Conservation (phyloP, 2,888 invertebrate species). For the Dermolepida albohirtum region DNA sequence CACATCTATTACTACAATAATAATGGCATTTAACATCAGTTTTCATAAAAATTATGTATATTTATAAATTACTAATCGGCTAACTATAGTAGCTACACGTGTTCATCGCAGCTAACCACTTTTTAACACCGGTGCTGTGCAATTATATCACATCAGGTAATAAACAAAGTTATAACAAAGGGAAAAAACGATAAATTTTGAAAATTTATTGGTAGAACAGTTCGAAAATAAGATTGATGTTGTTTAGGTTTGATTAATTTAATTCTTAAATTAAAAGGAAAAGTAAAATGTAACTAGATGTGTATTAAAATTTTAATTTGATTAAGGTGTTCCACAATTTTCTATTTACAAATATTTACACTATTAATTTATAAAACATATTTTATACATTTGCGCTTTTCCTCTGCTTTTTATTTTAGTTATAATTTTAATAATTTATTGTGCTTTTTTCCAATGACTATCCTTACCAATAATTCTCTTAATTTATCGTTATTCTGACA, state of each 20-base stretch:
- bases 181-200: too few species aligned
- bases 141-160: conserved; percentile 61
- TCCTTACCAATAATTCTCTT: neutral
- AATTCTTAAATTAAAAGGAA: too few species aligned
- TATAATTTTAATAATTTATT: too few species aligned
- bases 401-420: neutral
- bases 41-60: conserved; percentile 29
- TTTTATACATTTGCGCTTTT: conserved; percentile 22
- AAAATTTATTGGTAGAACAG: too few species aligned
- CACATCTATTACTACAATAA: conserved; percentile 4
- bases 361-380: too few species aligned
- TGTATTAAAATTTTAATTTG: conserved; percentile 3
- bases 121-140: conserved; percentile 40
- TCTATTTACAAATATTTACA: too few species aligned
- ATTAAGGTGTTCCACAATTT: too few species aligned
- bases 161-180: conserved; percentile 43
- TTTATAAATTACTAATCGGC: conserved; percentile 25
- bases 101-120: conserved; percentile 34
- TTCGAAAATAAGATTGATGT: too few species aligned
- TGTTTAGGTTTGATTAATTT: too few species aligned
- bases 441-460: neutral
- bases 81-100: conserved; percentile 27
- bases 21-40: conserved; percentile 22
- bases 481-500: conserved; percentile 1
- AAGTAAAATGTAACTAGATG: too few species aligned